These are phyloP conservation scores for Drosophila persimilis DNA, from an alignment of 1,140 invertebrate species.

Conservation along the genomic window DNA sequence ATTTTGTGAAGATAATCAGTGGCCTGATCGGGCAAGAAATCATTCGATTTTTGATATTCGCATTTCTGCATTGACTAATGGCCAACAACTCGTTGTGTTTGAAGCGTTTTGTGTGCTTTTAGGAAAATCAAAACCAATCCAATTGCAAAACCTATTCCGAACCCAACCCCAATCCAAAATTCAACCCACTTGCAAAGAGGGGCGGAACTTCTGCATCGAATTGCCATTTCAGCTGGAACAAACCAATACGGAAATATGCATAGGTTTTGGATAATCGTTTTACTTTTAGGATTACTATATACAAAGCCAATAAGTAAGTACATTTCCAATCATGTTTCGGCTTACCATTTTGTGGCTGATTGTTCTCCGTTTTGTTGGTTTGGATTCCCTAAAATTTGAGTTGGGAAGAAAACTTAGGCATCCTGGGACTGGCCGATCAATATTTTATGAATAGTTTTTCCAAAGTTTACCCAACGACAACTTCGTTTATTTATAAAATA, in stretches of 20 bases:
- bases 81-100: slow-evolving; percentile 10
- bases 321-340: slow-evolving; percentile 3
- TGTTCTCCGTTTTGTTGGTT: too few species aligned
- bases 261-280: slow-evolving; percentile 81
- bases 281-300: slow-evolving; percentile 78
- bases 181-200: not conserved
- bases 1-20: slow-evolving; percentile 71
- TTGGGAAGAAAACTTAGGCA: too few species aligned
- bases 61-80: not conserved
- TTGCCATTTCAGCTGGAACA: slow-evolving; percentile 27
- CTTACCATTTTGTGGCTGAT: not conserved
- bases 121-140: slow-evolving; percentile 18
- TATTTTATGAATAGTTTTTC: not conserved
- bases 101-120: slow-evolving; percentile 24
- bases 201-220: too few species aligned
- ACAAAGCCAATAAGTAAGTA: slow-evolving; percentile 80
- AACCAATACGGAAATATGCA: slow-evolving; percentile 65
- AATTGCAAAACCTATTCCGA: not conserved
- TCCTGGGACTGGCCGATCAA: not conserved
- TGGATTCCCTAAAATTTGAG: too few species aligned
- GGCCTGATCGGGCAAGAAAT: not conserved
- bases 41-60: not conserved
- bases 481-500: slow-evolving; percentile 32
- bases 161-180: not conserved
- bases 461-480: not conserved